Evolutionary conservation across 2,888 invertebrate genomes (phyloP), one percentile per base, ranked within the genome.

Genomic region (Lepidonotus clava): DNA sequence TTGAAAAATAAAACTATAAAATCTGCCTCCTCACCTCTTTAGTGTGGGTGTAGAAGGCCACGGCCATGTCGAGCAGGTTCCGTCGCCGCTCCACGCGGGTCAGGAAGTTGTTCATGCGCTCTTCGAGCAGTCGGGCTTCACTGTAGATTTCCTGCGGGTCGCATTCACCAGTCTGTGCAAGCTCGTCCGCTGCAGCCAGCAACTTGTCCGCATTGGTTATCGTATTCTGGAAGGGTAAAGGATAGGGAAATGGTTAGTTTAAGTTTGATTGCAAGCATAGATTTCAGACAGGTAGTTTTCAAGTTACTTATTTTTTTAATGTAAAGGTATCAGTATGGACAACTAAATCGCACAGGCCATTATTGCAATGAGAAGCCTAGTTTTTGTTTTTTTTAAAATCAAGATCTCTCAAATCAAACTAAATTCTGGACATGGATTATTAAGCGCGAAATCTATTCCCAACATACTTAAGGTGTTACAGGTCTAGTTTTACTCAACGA

Each of bases 161-260:
- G 91, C 98, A 98, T 95, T 99, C 99, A 36, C 99, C 98, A 0
- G 98, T 94, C 88, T 93, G 93, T 6, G 98, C 98, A 90, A 99
- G 95, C 94, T 99, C 99, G 92, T 98, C 98, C 0, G 99, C 99
- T 0, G 99, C 99, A 0, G 98, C 97, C 83, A 99, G 95, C 71
- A 99, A 95, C 95, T 99, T 99, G 93, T 99, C 98, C 0, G 99
- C 99, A 95, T 99, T 99, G 87, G 98, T 98, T 93, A 99, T 99
- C 0, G 99, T 99, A 93, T 99, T 99, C 93, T 94, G 90, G 86
- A 90, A 85, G 6, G 6, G 11, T 34, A 28, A 8, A 24, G 38
- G 8, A 77, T 14, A 77, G 21, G 51, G 51, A n/a, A 21, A 51
- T 51, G 11, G 51, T 51, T 21, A 51, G 51, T 51, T 14, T 51